Percentiles rank a stretch among this genome's conserved stretches.
phyloP scores from a whole-genome alignment of 2,797 vertebrate genomes.

The Acipenser ruthenus region DNA sequence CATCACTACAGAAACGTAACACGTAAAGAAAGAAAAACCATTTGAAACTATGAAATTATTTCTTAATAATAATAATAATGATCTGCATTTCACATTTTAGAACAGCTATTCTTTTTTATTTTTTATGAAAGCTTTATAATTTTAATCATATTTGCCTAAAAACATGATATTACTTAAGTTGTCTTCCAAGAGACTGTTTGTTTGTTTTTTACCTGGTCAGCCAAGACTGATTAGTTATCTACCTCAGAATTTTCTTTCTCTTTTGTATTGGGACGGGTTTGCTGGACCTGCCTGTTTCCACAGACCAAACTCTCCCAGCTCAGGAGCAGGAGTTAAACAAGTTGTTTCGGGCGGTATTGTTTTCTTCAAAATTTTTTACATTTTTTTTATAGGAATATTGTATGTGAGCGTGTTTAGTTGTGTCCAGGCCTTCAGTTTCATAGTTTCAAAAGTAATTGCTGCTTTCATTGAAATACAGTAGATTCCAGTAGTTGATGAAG shows the following conservation, averaged over 20 bases:
- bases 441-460: conserved; percentile 82
- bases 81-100: conserved; percentile 20
- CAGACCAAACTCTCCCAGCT: conserved; percentile 95
- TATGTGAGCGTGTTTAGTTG: conserved; percentile 53
- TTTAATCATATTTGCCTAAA: conserved; percentile 61
- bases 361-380: conserved; percentile 31
- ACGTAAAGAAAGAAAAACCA: conserved; percentile 67
- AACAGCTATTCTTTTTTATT: conserved; percentile 17
- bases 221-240: conserved; percentile 91
- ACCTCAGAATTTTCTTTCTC: conserved; percentile 94
- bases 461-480: conserved; percentile 75
- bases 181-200: conserved; percentile 70
- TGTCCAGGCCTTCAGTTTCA: conserved; percentile 66
- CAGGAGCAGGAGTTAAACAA: conserved; percentile 86
- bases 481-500: conserved; percentile 74
- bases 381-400: conserved; percentile 53
- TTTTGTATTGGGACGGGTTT: conserved; percentile 88
- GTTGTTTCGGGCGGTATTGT: conserved; percentile 20
- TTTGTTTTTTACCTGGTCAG: conserved; percentile 80
- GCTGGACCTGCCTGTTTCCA: conserved; percentile 93
- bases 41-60: conserved; percentile 85
- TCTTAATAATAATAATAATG: conserved; percentile 55
- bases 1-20: conserved; percentile 65
- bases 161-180: conserved; percentile 66
- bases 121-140: conserved; percentile 42